Evolutionary conservation across 2,113 vertebrate species (phyloP).

Genomic region (Pantherophis guttatus): DNA sequence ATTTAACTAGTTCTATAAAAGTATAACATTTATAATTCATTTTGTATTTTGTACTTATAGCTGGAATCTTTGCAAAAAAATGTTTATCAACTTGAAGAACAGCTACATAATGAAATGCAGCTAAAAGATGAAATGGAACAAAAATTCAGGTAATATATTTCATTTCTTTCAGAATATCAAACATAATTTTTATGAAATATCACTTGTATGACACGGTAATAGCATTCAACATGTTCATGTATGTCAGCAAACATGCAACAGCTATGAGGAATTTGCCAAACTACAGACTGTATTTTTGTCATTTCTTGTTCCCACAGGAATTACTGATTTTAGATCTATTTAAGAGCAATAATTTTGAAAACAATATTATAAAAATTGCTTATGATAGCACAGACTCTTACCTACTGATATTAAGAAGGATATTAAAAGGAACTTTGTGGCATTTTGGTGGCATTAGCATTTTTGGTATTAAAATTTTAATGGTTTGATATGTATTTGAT

Average conservation of each 20-base stretch:
- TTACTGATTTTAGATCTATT: background rate
- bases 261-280: background rate
- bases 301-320: background rate
- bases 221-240: background rate
- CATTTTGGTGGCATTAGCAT: background rate
- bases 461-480: background rate
- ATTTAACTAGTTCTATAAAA: slow-evolving; percentile 24
- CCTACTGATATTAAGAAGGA: background rate
- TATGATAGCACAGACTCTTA: background rate
- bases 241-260: background rate
- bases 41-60: slow-evolving; percentile 69
- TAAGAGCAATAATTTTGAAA: background rate
- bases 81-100: slow-evolving; percentile 93
- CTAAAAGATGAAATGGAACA: slow-evolving; percentile 98
- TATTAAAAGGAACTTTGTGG: background rate
- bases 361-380: background rate
- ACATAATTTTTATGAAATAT: background rate
- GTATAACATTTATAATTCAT: slow-evolving; percentile 44
- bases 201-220: background rate
- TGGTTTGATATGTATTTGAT: background rate
- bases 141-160: slow-evolving; percentile 85
- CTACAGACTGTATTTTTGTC: background rate
- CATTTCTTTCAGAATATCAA: slow-evolving; percentile 45
- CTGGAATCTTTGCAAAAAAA: slow-evolving; percentile 95
- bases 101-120: slow-evolving; percentile 95